Evolutionary conservation across 2,888 invertebrate species (phyloP), one percentile per base, ranked within the genome.

Genomic region (Blera fallax): DNA sequence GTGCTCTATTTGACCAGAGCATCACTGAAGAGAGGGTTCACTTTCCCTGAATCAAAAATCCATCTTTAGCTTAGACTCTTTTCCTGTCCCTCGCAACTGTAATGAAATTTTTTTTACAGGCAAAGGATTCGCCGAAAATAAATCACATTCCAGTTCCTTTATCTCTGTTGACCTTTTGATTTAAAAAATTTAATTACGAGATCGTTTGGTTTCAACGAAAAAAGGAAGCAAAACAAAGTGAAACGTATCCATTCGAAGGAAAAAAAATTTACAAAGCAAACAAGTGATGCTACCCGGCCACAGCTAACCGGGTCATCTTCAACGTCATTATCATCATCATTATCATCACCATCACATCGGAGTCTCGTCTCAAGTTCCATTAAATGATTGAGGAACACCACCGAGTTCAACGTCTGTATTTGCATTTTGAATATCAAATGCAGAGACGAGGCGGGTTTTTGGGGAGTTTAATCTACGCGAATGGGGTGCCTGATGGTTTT

Each of bases 371-470:
- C 76, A 85, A 72, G 74, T 85, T 80, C 80, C 89, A 89, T 89
- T 90, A 90, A 89, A 89, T 89, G 89, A 89, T 89, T 88, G 89
- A 89, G 88, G 81, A 87, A 67, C 27, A 74, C 72, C 87, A 78
- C 69, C 87, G 83, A 87, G 78, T 82, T 81, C 70, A 80, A 80
- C 85, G 87, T 83, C 73, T 82, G 77, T 85, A 81, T 85, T 85
- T 85, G 85, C 85, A 80, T 80, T 85, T 80, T 69, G 80, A 85
- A 85, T 76, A 84, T 76, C 24, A 73, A 60, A 79, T 64, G 37
- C 21, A 16, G 43, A 7, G 27, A 32, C 4, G 34, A 27, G 43
- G 1, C n/a, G n/a, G n/a, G 11, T 16, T 40, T 16, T 27, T 8
- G 62, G 29, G 64, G 40, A 37, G 78, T 72, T 72, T 60, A 83